Evolutionary conservation across 2,797 vertebrate genomes (phyloP), one percentile per base, ranked within the genome.

Genomic region (Valencia hispanica): DNA sequence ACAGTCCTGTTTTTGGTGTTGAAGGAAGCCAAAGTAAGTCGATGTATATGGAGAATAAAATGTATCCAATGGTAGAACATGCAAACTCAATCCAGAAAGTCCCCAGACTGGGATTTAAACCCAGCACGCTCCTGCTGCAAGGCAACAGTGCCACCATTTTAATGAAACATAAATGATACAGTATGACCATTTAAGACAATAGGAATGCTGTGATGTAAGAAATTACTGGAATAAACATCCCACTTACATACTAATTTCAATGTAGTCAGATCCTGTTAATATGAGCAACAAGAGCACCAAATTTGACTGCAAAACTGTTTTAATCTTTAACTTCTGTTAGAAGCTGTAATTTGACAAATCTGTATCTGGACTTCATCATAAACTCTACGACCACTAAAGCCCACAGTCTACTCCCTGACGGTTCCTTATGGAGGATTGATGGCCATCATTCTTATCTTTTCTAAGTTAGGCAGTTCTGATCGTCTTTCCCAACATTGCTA

Each of bases 401-500:
- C 0, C 73, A 71, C 36, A 74, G 75, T 79, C 51, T 45, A 78
- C 83, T 55, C 59, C 66, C 45, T 18, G 7, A 17, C 45, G 72
- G 77, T 77, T 77, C 61, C 34, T 11, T 70, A 30, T 41, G 73
- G 27, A 59, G 63, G 69, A 57, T 50, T 68, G 83, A 82, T 82
- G 74, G 71, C 63, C 78, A 68, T 48, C 47, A 39, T 25, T 66
- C 88, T 89, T 86, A 89, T 91, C 89, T 87, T 34, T 78, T 78
- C 80, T 11, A 20, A 61, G 70, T 85, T 88, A 88, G 77, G 69
- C 81, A 34, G 79, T 73, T 85, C 69, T 80, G 71, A 72, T 55
- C 25, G 73, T 86, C 86, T 87, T 92, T 92, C 84, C 78, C 90
- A 81, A 78, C 78, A 88, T 89, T 55, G 78, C 89, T 81, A 86